Evolutionary conservation across 2,113 vertebrate species (phyloP).

Genomic region (Lophura nycthemera): DNA sequence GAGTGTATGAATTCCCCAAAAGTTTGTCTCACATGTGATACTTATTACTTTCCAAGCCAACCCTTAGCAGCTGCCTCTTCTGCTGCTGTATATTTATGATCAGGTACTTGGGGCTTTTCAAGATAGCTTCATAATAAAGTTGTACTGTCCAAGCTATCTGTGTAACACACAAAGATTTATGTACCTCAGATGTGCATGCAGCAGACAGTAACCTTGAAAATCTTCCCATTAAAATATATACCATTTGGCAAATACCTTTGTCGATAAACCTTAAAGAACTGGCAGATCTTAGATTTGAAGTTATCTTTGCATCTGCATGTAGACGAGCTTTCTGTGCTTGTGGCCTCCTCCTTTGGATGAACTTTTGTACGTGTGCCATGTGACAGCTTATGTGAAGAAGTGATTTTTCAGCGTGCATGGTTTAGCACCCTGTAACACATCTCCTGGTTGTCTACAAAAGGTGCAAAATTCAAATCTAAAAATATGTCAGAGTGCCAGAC

Average conservation of each 20-base stretch:
- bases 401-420: background rate
- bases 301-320: background rate
- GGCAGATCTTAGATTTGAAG: background rate
- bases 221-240: background rate
- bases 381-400: background rate
- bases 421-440: background rate
- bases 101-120: background rate
- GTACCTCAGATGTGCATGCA: background rate
- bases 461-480: conserved; percentile 31
- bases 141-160: background rate
- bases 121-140: background rate
- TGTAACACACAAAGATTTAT: background rate
- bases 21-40: background rate
- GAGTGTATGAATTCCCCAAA: background rate
- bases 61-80: background rate
- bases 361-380: background rate
- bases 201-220: background rate
- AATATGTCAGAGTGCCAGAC: conserved; percentile 43
- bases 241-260: background rate
- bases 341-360: background rate
- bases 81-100: conserved; percentile 1
- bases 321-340: background rate
- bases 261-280: background rate
- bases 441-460: background rate
- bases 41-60: background rate